phyloP scores from a whole-genome alignment of 1,140 invertebrate genomes.

The Pseudomyrmex dendroicus region DNA sequence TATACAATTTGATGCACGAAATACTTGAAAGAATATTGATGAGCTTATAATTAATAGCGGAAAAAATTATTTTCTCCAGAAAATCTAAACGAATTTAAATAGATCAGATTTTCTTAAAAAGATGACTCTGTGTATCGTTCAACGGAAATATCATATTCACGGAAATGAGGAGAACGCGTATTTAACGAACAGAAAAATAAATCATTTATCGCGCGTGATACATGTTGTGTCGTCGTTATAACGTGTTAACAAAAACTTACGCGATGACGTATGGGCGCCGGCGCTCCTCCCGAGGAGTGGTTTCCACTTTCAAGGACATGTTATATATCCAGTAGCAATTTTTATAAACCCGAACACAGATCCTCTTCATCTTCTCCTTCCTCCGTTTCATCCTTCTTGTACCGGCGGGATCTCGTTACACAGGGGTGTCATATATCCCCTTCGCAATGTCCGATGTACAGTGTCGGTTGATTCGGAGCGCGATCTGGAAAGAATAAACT shows the following conservation, averaged over 20 bases:
- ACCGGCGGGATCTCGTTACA: conserved; percentile 77
- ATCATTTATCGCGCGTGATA: neutral
- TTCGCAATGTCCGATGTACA: conserved; percentile 36
- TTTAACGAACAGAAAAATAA: neutral
- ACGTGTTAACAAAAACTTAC: conserved; percentile 40
- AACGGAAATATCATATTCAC: neutral
- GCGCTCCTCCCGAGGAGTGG: conserved; percentile 70
- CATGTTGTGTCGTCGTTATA: neutral
- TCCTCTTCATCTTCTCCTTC: conserved; percentile 71
- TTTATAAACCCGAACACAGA: conserved; percentile 73
- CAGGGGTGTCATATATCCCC: conserved; percentile 79
- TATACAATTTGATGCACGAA: too few species aligned
- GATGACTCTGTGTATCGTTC: neutral
- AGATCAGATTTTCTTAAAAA: too few species aligned
- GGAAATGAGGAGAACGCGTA: neutral
- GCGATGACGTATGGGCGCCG: conserved; percentile 44
- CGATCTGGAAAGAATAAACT: conserved; percentile 15
- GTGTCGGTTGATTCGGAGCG: conserved; percentile 8
- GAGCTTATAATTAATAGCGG: conserved; percentile 1
- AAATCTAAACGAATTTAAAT: neutral
- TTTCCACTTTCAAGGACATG: conserved; percentile 65
- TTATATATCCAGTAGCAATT: conserved; percentile 47
- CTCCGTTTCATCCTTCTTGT: conserved; percentile 51
- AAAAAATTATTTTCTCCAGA: neutral
- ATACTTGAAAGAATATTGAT: too few species aligned